Conservation (phyloP, 92 coral and sea anemone genomes). For the Porites evermanni region DNA sequence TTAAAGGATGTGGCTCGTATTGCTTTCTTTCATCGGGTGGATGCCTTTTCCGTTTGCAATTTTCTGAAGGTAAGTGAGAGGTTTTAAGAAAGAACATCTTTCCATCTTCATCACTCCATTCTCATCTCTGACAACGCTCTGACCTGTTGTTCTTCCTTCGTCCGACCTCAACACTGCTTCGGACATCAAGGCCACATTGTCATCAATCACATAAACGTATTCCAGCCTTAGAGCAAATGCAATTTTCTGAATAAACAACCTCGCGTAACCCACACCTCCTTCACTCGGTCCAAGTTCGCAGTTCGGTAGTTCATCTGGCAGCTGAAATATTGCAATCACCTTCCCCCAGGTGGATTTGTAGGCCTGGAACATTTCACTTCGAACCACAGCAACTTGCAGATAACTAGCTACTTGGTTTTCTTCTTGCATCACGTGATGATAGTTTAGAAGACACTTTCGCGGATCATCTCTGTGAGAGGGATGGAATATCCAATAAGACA, state of each 20-base stretch:
- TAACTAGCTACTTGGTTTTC: neutral
- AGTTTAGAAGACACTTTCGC: conserved; percentile 52
- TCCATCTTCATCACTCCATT: conserved; percentile 39
- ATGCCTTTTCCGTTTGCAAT: conserved; percentile 33
- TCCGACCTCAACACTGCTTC: conserved; percentile 25
- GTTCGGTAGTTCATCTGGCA: conserved; percentile 49
- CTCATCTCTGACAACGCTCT: conserved; percentile 30
- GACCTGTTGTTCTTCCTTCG: neutral
- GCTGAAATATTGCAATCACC: conserved; percentile 46
- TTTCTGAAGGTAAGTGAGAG: conserved; percentile 43
- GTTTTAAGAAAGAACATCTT: conserved; percentile 49
- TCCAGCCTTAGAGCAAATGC: conserved; percentile 47
- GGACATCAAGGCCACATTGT: conserved; percentile 59
- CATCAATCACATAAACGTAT: conserved; percentile 56
- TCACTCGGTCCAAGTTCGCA: conserved; percentile 24
- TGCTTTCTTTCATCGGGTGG: neutral
- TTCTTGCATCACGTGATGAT: conserved; percentile 46
- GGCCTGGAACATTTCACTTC: conserved; percentile 29
- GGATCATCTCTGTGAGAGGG: conserved; percentile 66
- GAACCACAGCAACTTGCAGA: conserved; percentile 61
- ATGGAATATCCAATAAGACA: conserved; percentile 54
- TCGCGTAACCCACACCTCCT: conserved; percentile 64
- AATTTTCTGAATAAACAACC: conserved; percentile 52
- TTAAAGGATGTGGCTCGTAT: conserved; percentile 22
- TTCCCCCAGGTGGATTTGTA: conserved; percentile 63